Evolutionary conservation across 2,797 vertebrate species (phyloP), one percentile per base, ranked within the genome.

Genomic region (Delichon dasypus): DNA sequence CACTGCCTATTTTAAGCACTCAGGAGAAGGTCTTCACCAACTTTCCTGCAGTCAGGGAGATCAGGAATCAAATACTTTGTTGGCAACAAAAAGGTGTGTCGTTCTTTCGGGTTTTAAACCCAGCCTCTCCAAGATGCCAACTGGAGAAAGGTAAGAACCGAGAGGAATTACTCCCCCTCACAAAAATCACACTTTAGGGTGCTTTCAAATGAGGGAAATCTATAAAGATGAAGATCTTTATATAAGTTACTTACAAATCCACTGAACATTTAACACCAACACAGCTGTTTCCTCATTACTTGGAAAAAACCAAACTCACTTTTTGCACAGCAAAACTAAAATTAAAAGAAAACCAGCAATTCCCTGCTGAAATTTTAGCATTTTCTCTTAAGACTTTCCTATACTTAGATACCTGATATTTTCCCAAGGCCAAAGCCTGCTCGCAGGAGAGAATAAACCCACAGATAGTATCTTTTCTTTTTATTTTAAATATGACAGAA

Each of bases 201-300:
- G 6, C 66, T 58, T 93, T 78, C 61, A 88, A 38, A 72, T 40
- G 47, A 86, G 25, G 61, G 53, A 82, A 85, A 74, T 42, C 87
- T 67, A 65, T 25, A 53, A n/a, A 88, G 72, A 77, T 57, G 73
- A 86, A 89, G 61, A 76, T 73, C 58, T 77, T 87, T 47, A 76
- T 87, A 38, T 73, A 94, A 92, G 71, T 60, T 72, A 75, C 71
- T 89, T 70, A 48, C 12, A 94, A 94, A 95, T 87, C 60, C 53
- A 62, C 64, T 93, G 92, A 94, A 82, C 85, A 91, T 90, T 93
- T 95, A 85, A 91, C 89, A 93, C 87, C 91, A 95, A 90, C 90
- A 92, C 86, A 95, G 89, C 77, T 94, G 70, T 71, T 94, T 68
- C 85, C 88, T 76, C 47, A 6, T 88, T 88, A 80, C 91, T 74